Conservation (phyloP, 2,888 invertebrate genomes). For the Parthenolecanium corni region DNA sequence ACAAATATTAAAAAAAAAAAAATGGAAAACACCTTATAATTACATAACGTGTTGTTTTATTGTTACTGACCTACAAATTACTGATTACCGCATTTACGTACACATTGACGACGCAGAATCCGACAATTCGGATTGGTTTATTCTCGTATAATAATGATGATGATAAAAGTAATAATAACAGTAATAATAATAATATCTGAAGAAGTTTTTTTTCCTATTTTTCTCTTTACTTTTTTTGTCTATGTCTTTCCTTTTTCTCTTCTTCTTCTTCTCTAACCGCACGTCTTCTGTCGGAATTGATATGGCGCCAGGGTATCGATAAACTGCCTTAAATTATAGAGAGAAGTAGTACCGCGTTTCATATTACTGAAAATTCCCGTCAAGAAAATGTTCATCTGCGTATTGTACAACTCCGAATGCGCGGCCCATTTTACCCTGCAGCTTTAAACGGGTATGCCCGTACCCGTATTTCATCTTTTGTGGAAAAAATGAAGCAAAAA, state of each 20-base stretch:
- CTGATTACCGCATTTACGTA: constrained; percentile 25
- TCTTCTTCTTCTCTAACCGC: constrained; percentile 10
- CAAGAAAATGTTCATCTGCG: constrained; percentile 28
- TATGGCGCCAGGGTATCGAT: constrained; percentile 27
- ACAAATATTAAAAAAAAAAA: too few relatives aligned
- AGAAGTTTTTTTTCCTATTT: constrained; percentile 16
- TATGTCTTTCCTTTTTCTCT: background rate
- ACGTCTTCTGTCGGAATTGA: constrained; percentile 28
- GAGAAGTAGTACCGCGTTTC: constrained; percentile 25
- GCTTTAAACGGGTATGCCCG: constrained; percentile 19
- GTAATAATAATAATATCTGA: constrained; percentile 28
- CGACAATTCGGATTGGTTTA: constrained; percentile 20
- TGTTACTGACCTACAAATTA: constrained; percentile 27
- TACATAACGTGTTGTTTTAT: constrained; percentile 21
- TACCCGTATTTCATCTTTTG: constrained; percentile 16
- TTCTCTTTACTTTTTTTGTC: background rate
- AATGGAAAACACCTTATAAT: background rate
- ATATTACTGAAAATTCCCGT: constrained; percentile 28
- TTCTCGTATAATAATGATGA: constrained; percentile 19
- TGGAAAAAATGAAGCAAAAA: background rate
- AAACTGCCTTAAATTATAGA: constrained; percentile 28
- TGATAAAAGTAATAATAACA: constrained; percentile 24
- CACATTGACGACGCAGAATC: constrained; percentile 1
- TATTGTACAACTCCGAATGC: background rate
- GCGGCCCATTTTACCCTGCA: constrained; percentile 23